Conservation (phyloP, 2,113 vertebrate species). For the Chloebia gouldiae region DNA sequence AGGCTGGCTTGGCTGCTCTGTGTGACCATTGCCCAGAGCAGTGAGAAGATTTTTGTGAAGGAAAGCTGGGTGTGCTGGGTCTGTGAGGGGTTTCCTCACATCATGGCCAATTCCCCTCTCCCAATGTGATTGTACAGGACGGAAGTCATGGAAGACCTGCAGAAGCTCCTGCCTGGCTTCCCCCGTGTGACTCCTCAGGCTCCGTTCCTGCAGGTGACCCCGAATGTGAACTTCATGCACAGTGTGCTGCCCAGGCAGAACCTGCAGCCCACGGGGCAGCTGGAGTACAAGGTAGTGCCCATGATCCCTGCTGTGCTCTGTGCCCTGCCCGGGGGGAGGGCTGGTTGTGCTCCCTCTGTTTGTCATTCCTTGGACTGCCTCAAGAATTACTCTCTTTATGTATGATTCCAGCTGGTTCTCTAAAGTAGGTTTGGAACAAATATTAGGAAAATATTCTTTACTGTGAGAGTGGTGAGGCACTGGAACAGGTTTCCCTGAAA, state of each 20-base stretch:
- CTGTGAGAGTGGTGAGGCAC: not conserved
- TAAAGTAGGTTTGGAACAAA: not conserved
- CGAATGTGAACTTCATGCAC: slow-evolving; percentile 86
- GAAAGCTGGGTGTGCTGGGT: not conserved
- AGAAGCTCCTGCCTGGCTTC: slow-evolving; percentile 91
- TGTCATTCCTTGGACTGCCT: not conserved
- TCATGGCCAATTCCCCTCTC: not conserved
- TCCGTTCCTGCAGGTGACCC: slow-evolving; percentile 85
- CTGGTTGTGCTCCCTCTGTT: not conserved
- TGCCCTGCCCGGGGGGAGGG: not conserved
- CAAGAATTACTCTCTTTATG: not conserved
- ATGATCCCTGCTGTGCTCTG: not conserved
- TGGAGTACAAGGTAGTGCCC: slow-evolving; percentile 94
- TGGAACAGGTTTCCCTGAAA: not conserved
- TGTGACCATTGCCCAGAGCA: not conserved
- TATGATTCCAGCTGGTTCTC: not conserved
- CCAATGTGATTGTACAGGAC: slow-evolving; percentile 71
- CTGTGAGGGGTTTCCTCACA: not conserved
- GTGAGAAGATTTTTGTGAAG: not conserved
- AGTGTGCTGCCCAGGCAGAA: slow-evolving; percentile 89
- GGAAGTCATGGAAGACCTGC: slow-evolving; percentile 92
- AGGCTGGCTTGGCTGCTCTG: not conserved
- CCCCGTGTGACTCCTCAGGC: slow-evolving; percentile 86
- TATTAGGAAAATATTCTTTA: not conserved
- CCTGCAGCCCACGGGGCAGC: slow-evolving; percentile 89